A percentile compares a stretch with the other conserved stretches of the same genome.
phyloP scores from a whole-genome alignment of 2,888 invertebrate genomes.

The Agelastica alni region DNA sequence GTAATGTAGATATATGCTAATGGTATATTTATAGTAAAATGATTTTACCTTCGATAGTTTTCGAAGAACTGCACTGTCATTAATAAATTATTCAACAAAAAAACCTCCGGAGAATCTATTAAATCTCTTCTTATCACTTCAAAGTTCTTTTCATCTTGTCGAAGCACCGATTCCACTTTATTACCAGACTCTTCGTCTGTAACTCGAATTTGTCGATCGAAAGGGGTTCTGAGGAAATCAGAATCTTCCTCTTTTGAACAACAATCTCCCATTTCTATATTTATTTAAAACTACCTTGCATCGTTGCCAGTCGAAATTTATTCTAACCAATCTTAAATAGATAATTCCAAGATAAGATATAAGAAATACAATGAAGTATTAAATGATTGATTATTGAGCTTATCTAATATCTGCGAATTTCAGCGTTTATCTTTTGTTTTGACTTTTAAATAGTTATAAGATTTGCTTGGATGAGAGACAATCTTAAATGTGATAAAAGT shows the following conservation, averaged over 20 bases:
- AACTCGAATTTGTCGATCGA: background rate
- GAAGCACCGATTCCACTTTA: constrained; percentile 12
- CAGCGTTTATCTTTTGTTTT: constrained; percentile 1
- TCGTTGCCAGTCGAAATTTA: background rate
- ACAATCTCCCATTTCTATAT: constrained; percentile 16
- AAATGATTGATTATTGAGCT: background rate
- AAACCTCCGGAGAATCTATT: constrained; percentile 66
- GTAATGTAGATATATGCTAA: background rate
- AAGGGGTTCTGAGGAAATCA: background rate
- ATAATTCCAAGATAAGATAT: background rate
- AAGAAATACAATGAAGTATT: background rate
- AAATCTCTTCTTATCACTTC: constrained; percentile 64
- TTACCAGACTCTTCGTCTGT: constrained; percentile 7
- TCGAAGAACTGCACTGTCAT: constrained; percentile 75
- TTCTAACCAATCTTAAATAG: background rate
- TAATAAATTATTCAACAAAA: constrained; percentile 76
- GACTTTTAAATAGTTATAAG: background rate
- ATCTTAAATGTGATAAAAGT: too few relatives aligned
- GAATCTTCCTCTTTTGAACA: constrained; percentile 11
- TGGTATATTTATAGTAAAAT: background rate
- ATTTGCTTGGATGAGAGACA: too few relatives aligned
- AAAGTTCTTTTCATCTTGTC: constrained; percentile 62
- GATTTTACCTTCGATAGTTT: constrained; percentile 36
- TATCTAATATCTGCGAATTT: background rate
- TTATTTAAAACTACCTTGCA: background rate